Conservation (phyloP, 2,888 invertebrate species). For the Cepaea hortensis region DNA sequence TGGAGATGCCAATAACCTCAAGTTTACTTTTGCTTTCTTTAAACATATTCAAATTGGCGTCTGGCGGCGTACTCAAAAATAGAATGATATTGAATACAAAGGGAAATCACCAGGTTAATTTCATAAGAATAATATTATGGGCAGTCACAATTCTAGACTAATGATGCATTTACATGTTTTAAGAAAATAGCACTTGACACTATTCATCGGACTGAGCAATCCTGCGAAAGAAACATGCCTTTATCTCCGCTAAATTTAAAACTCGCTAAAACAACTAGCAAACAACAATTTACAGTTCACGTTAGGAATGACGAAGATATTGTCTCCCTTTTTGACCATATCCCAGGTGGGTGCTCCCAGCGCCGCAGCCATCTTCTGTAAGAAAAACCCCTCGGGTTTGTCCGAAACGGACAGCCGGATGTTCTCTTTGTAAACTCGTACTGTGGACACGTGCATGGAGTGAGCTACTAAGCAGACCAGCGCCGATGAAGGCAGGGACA, state of each 20-base stretch:
- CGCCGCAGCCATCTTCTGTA: constrained; percentile 29
- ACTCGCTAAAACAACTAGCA: constrained; percentile 26
- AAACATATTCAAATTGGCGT: too few species aligned
- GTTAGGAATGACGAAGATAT: constrained; percentile 31
- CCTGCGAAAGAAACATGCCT: background rate
- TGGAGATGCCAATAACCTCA: too few species aligned
- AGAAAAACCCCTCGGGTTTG: constrained; percentile 26
- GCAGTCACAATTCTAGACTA: too few species aligned
- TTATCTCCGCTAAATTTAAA: constrained; percentile 7
- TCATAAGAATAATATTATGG: too few species aligned
- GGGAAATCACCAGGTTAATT: too few species aligned
- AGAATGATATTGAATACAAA: too few species aligned
- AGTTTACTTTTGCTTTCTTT: too few species aligned
- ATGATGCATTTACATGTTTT: too few species aligned
- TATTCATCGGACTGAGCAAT: too few species aligned
- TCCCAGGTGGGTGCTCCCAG: constrained; percentile 2
- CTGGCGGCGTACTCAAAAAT: too few species aligned
- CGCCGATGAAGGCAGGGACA: constrained; percentile 42
- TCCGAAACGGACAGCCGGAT: constrained; percentile 16
- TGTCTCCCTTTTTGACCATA: constrained; percentile 34
- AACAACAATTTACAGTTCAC: constrained; percentile 25
- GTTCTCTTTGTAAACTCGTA: constrained; percentile 37
- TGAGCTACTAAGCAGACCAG: constrained; percentile 5
- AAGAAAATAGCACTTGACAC: too few species aligned
- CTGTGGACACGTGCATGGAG: constrained; percentile 17